Base-by-base conservation (phyloP, 2,113 vertebrate genomes). In the Stercorarius parasiticus region DNA sequence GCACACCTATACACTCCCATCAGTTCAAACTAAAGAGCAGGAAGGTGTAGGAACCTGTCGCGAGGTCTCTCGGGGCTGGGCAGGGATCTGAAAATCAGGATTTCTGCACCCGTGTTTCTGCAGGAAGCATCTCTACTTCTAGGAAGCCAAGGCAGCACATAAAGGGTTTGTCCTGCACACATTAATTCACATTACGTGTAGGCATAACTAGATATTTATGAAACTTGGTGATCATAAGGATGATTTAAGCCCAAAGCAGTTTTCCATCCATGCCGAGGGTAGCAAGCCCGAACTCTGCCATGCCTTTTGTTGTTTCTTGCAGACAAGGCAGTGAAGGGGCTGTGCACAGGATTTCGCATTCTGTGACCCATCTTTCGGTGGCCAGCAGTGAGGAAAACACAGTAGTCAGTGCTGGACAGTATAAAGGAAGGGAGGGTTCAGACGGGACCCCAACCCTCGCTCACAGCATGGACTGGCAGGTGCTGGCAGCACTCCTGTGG, bases 61-160 rank as follows among this genome's bases (percentile, higher is more conserved):
- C 0, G 10, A 72, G 52, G n/a, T n/a, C n/a, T 38, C n/a, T 10
- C 3, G 1, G 13, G 56, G 45, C 34, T 71, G 50, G 38, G 30
- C 26, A 52, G 13, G n/a, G 61, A 32, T 29, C 73, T 49, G 65
- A 19, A 34, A 52, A 2, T 29, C 42, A 19, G 53, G 26, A 49
- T 72, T 29, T 61, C 64, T 67, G 50, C 40, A 25, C 15, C 29
- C 4, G 0, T 0, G 0, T 40, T 25, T 27, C 15, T 55, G n/a
- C 55, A 59, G 82, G 55, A 36, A 27, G 19, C 38, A 20, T 38
- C 40, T 47, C 49, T 59, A 1, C 20, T 69, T 59, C 89, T 16
- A 42, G 49, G 56, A 47, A 66, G 32, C 29, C 29, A 16, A 40
- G 25, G 49, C 25, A 89, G 77, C 81, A 20, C 23, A 0, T 12